Evolutionary conservation across 2,113 vertebrate genomes (phyloP), one percentile per base, ranked within the genome.

Genomic region (Pseudopipra pipra): DNA sequence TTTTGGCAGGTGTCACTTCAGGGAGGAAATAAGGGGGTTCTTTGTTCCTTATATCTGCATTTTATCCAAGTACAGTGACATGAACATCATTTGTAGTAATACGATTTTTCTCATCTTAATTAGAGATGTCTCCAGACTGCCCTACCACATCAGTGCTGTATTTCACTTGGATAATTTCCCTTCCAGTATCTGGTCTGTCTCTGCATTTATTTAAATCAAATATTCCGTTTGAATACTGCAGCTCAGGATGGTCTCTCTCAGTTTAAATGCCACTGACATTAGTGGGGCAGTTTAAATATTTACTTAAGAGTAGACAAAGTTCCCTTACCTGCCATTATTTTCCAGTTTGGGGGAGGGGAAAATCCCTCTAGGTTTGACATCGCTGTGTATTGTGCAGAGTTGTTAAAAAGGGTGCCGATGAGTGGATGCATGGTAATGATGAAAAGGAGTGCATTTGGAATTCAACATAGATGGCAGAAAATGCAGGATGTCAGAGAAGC

Each of bases 401-500:
- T 97, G 85, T 97, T 98, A 95, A 95, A 93, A 98, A 96, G 89
- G 65, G 88, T 96, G 95, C 79, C 30, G 70, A 95, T 95, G 92
- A 96, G 80, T 89, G 77, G 97, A 89, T 96, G 97, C 95, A 96
- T 95, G 82, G 92, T 95, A 97, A 97, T 97, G 96, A 98, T 97
- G 96, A 96, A 97, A 97, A 97, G 67, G 82, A 90, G 88, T 44
- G 63, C 96, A 95, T 97, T 98, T 98, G 94, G 94, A 98, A 98
- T 98, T 98, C 98, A 97, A 39, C 91, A 37, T 95, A 80, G 90
- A 94, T 87, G 95, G 76, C 79, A 97, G 95, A 96, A 98, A 98
- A 98, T 96, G 90, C 87, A 91, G 95, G 92, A 90, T 98, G 98
- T 98, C 98, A 97, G 96, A 95, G 95, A 94, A 98, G 97, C 95